phyloP scores from a whole-genome alignment of 2,888 invertebrate species.

The Onthophagus sagittarius region DNA sequence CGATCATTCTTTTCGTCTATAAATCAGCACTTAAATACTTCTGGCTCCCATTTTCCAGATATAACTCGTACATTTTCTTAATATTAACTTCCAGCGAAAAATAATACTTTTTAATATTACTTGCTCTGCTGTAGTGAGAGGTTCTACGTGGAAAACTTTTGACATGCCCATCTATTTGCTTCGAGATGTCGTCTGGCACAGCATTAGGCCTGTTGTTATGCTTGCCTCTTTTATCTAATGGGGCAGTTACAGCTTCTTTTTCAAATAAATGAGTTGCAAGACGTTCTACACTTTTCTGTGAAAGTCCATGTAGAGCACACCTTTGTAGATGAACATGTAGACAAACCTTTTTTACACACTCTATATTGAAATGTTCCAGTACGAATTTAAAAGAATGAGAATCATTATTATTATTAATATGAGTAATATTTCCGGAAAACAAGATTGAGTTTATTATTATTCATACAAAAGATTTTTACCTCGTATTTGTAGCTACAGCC shows the following conservation, averaged over 20 bases:
- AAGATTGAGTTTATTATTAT: not conserved
- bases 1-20: no score
- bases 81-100: constrained; percentile 15
- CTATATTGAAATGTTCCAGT: not conserved
- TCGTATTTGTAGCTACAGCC: no score
- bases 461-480: not conserved
- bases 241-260: not conserved
- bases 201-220: not conserved
- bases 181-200: constrained; percentile 2
- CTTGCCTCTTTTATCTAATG: constrained; percentile 3
- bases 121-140: constrained; percentile 14
- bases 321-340: no score
- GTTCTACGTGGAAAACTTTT: constrained; percentile 13
- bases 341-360: not conserved
- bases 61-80: constrained; percentile 14
- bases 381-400: not conserved
- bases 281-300: not conserved
- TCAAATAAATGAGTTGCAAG: not conserved
- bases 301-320: not conserved
- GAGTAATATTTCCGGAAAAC: not conserved
- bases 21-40: no score
- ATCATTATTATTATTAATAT: not conserved
- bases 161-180: not conserved
- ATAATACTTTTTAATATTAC: constrained; percentile 16
- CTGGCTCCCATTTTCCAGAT: not conserved